Evolutionary conservation across 2,797 vertebrate genomes (phyloP).

Genomic region (Gallinago nigripennis): DNA sequence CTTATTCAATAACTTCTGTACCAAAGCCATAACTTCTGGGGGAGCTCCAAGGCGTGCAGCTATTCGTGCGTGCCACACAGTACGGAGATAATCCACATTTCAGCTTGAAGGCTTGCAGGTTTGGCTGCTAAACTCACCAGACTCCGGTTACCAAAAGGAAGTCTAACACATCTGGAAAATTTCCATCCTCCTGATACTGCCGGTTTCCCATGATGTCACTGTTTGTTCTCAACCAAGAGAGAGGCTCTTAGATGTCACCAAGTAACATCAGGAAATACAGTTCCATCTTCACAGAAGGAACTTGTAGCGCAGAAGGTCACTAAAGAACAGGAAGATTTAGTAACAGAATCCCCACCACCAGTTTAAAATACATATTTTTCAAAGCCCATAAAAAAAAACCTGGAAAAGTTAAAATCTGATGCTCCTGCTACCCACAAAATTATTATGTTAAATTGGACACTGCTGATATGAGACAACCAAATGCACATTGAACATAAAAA

Average conservation of each 20-base stretch:
- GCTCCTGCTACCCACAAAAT: neutral
- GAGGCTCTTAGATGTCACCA: neutral
- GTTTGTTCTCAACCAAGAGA: neutral
- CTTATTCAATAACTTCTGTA: neutral
- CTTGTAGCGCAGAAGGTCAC: neutral
- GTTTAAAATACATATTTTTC: neutral
- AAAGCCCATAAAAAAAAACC: neutral
- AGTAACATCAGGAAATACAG: neutral
- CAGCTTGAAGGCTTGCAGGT: neutral
- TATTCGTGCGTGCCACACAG: accelerated
- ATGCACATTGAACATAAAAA: neutral
- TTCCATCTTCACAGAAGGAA: neutral
- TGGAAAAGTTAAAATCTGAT: neutral
- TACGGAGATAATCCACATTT: neutral
- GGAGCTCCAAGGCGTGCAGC: neutral
- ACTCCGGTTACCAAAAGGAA: neutral
- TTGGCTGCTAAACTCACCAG: neutral
- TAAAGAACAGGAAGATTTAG: neutral
- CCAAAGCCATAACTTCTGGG: neutral
- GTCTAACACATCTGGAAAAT: neutral
- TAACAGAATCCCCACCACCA: neutral
- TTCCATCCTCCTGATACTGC: neutral
- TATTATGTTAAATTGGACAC: neutral
- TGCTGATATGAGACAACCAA: neutral
- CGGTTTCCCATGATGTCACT: neutral